Percentiles rank a stretch among this genome's conserved stretches.
phyloP scores from a whole-genome alignment of 2,888 invertebrate species.

The Temnothorax ravouxi region DNA sequence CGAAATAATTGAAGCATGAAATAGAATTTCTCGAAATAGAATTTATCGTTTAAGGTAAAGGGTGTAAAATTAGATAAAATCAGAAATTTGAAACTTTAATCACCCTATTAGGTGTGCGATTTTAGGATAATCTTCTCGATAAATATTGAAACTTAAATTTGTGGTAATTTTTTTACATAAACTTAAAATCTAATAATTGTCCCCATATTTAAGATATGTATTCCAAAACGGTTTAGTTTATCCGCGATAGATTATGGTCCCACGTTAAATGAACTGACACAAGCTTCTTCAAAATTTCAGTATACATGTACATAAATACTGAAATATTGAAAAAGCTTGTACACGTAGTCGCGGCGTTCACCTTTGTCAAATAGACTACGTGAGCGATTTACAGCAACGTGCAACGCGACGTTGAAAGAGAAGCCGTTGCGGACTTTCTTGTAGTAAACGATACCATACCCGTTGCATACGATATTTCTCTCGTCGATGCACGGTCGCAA shows the following conservation, averaged over 20 bases:
- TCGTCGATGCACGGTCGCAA: conserved; percentile 28
- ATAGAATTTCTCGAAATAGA: not conserved
- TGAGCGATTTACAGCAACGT: conserved; percentile 15
- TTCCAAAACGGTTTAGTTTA: not conserved
- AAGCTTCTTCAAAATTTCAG: not conserved
- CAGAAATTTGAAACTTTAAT: not conserved
- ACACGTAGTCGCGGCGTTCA: no score
- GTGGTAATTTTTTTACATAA: not conserved
- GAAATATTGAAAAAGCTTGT: no score
- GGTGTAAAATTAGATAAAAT: not conserved
- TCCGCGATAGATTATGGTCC: no score
- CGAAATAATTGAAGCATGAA: not conserved
- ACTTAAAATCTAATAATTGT: not conserved
- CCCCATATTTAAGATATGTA: not conserved
- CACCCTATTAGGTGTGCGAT: not conserved
- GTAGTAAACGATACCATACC: conserved; percentile 25
- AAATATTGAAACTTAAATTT: not conserved
- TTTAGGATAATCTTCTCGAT: not conserved
- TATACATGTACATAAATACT: not conserved
- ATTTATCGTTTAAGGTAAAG: not conserved
- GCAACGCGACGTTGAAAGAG: conserved; percentile 30
- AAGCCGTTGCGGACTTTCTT: not conserved
- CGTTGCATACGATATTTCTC: conserved; percentile 7
- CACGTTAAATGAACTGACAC: not conserved
- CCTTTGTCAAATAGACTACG: conserved; percentile 31